Percentiles rank a stretch among this genome's conserved stretches.
phyloP scores from a whole-genome alignment of 1,140 invertebrate species.

The Pissodes strobi region DNA sequence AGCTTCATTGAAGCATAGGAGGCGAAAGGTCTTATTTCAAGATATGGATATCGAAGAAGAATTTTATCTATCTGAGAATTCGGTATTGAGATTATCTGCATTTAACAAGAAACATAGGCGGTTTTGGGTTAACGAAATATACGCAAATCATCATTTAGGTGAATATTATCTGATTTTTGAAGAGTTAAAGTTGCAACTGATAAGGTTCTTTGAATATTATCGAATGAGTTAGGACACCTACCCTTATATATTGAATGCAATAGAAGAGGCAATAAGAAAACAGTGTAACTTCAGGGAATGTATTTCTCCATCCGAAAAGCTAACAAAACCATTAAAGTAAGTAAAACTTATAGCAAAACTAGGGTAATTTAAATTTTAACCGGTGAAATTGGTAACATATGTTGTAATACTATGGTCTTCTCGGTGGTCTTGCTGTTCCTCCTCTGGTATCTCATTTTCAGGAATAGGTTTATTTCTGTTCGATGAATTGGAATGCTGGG shows the following conservation, averaged over 20 bases:
- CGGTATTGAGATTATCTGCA: conserved; percentile 3
- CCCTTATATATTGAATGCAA: conserved; percentile 2
- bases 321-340: conserved; percentile 14
- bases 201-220: too few relatives aligned
- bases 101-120: conserved; percentile 5
- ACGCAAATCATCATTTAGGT: conserved; percentile 5
- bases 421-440: too few relatives aligned
- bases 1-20: too few relatives aligned
- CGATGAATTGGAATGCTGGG: conserved; percentile 7
- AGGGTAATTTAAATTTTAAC: not conserved
- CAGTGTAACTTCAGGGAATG: not conserved
- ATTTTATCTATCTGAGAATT: conserved; percentile 4
- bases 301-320: not conserved
- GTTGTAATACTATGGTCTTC: not conserved
- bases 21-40: too few relatives aligned
- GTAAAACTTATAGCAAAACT: too few relatives aligned
- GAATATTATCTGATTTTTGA: conserved; percentile 5
- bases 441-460: not conserved
- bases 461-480: conserved; percentile 1
- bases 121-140: conserved; percentile 11
- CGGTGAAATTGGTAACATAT: conserved; percentile 12
- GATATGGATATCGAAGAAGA: not conserved
- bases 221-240: too few relatives aligned
- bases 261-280: not conserved
- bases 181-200: not conserved